These are phyloP conservation scores for Drosophila ohnishii DNA, from an alignment of 1,140 invertebrate genomes.

Conservation along the genomic window DNA sequence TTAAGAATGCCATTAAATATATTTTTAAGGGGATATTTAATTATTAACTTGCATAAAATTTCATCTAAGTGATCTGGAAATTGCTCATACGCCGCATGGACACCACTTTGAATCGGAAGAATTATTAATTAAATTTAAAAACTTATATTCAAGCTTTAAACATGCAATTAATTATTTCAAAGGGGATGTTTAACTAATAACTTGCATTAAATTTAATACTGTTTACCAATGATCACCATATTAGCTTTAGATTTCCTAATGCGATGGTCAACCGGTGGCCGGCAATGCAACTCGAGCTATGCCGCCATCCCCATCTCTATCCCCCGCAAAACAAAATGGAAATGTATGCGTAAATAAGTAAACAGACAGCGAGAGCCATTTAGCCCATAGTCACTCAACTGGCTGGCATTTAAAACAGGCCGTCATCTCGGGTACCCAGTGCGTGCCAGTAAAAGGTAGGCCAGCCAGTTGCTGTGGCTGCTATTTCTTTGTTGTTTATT, in stretches of 20 bases:
- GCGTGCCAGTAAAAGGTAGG: slow-evolving; percentile 50
- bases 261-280: slow-evolving; percentile 74
- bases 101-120: not conserved
- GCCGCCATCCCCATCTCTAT: slow-evolving; percentile 11
- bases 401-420: slow-evolving; percentile 74
- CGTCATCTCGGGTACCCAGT: slow-evolving; percentile 44
- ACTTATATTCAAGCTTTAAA: not conserved
- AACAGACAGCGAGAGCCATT: slow-evolving; percentile 30
- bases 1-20: not conserved
- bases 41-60: slow-evolving; percentile 10
- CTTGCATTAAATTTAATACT: slow-evolving; percentile 39
- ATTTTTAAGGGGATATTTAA: not conserved
- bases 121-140: not conserved
- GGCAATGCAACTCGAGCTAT: slow-evolving; percentile 61
- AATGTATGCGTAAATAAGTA: slow-evolving; percentile 15
- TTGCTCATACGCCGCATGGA: too few relatives aligned
- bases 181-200: too few relatives aligned
- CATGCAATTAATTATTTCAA: not conserved
- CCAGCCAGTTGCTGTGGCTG: slow-evolving; percentile 36
- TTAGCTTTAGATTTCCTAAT: slow-evolving; percentile 75
- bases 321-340: slow-evolving; percentile 32
- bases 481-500: slow-evolving; percentile 18
- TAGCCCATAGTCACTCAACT: slow-evolving; percentile 46
- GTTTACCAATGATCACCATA: slow-evolving; percentile 29
- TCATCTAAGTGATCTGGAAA: not conserved